Conservation (phyloP, 2,888 invertebrate species). For the Andrena chrysosceles region DNA sequence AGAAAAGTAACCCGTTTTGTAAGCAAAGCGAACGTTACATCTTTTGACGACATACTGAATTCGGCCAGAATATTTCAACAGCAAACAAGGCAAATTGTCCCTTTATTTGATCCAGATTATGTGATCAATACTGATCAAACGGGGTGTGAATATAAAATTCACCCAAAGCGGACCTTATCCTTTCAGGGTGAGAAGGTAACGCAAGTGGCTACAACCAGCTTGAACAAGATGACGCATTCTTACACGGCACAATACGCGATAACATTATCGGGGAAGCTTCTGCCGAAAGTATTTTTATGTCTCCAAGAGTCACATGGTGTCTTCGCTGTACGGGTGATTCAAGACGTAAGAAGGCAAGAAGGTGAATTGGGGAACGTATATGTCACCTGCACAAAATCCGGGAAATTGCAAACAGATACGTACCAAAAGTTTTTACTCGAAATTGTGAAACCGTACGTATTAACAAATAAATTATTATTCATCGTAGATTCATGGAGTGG, state of each 20-base stretch:
- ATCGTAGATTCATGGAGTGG: constrained; percentile 1
- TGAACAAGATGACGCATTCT: constrained; percentile 5
- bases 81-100: neutral
- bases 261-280: neutral
- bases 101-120: neutral
- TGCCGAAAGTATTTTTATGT: constrained; percentile 1
- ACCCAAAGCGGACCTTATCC: neutral
- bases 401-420: neutral
- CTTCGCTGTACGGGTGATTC: too few relatives aligned
- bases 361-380: neutral
- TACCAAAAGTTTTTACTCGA: too few relatives aligned
- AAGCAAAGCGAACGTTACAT: neutral
- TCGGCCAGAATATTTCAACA: neutral
- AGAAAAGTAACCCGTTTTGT: neutral
- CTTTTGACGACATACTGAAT: neutral
- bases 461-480: neutral
- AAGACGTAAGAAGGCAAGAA: too few relatives aligned
- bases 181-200: neutral
- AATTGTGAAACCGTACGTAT: too few relatives aligned
- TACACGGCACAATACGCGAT: constrained; percentile 16
- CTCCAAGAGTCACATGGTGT: neutral
- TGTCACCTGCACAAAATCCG: neutral
- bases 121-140: constrained; percentile 9
- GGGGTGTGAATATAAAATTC: neutral
- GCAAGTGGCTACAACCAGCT: neutral